Base-by-base conservation (phyloP, 2,113 vertebrate genomes). In the Ellobius talpinus region DNA sequence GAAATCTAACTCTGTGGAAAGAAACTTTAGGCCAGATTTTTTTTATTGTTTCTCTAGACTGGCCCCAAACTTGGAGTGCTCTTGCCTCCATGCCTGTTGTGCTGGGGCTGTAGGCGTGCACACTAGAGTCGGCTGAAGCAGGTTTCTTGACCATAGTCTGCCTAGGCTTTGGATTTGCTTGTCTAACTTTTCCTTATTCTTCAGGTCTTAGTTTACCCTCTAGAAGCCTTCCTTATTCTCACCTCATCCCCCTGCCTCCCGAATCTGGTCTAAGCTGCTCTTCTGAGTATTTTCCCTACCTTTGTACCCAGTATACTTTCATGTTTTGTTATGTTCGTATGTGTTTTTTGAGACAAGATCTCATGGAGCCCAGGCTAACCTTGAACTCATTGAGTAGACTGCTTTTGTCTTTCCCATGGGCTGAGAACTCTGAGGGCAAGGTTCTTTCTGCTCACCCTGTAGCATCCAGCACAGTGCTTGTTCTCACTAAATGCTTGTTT, bases 401-500 rank as follows among this genome's bases (percentile, higher is more conserved):
- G 39, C 1, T 61, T 61, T 61, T 12, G 33, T 90, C 85, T 87
- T 96, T 33, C 29, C 33, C 36, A 3, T 33, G n/a, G 91, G 76
- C n/a, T 26, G 84, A 92, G 89, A 55, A 10, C 39, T 85, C 29
- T 2, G 21, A 86, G 19, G 39, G 12, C 58, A 84, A 63, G 9
- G 36, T 95, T 82, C 79, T 50, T 55, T 63, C 73, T 85, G 79
- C 42, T 87, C 14, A 85, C 17, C 42, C 31, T 45, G 65, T 58
- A 31, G 16, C 23, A 85, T 70, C 65, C 42, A 14, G n/a, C 61
- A 47, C 23, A 90, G 14, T 76, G 86, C 65, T 55, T 74, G 72
- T 2, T 81, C 74, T 88, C 91, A 79, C 23, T 21, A 81, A 87
- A 31, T 68, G 66, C 79, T 79, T 76, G 39, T 78, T 96, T 92